Percentiles rank a stretch among this genome's conserved stretches.
phyloP scores from a whole-genome alignment of 2,888 invertebrate genomes.

The Phalangium opilio region DNA sequence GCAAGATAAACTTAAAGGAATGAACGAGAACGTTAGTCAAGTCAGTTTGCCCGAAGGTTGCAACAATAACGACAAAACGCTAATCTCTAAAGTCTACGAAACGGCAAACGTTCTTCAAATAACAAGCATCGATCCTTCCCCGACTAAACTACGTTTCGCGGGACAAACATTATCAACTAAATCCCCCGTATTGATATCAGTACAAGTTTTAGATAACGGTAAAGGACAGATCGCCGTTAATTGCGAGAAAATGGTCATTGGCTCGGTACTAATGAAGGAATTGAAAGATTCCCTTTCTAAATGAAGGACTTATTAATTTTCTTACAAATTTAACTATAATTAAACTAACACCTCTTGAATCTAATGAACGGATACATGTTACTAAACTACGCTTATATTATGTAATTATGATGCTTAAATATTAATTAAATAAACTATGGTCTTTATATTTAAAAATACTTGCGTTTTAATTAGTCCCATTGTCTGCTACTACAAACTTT shows the following conservation, averaged over 20 bases:
- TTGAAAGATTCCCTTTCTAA: conserved; percentile 7
- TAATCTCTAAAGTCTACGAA: conserved; percentile 50
- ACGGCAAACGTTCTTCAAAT: conserved; percentile 61
- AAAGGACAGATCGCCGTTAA: conserved; percentile 44
- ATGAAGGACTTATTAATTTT: no score
- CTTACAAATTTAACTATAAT: no score
- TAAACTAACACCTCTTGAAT: no score
- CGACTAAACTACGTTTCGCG: conserved; percentile 9
- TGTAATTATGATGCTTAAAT: no score
- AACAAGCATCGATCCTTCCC: conserved; percentile 6
- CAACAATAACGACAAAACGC: conserved; percentile 27
- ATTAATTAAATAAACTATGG: no score
- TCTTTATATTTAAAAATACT: no score
- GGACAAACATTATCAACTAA: conserved; percentile 39
- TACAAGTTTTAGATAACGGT: conserved; percentile 20
- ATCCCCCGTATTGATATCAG: conserved; percentile 34
- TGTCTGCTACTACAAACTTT: no score
- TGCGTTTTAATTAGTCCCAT: no score
- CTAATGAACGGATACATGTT: no score
- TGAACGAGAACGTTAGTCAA: conserved; percentile 59
- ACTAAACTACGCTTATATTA: no score
- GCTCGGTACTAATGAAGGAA: conserved; percentile 29
- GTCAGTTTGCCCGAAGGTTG: conserved; percentile 28
- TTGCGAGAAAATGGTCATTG: conserved; percentile 86
- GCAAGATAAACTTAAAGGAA: conserved; percentile 67